These are phyloP conservation scores for Callocephalon fimbriatum DNA, from an alignment of 2,113 vertebrate genomes.

Conservation along the genomic window DNA sequence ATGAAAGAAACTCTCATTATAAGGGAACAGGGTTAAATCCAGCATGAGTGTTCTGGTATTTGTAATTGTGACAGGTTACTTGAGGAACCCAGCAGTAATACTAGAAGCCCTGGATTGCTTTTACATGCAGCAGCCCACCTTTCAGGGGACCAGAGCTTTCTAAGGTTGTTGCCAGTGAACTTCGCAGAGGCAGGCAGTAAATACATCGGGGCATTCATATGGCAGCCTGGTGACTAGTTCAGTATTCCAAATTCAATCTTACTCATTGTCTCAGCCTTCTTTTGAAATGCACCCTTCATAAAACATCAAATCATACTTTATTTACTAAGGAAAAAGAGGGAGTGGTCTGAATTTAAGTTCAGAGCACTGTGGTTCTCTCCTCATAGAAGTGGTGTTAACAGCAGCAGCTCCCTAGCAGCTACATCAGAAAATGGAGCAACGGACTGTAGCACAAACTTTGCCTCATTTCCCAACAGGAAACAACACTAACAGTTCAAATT, in stretches of 20 bases:
- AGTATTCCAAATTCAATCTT: background rate
- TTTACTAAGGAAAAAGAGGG: background rate
- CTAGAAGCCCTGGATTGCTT: background rate
- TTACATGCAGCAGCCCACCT: background rate
- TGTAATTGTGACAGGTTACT: background rate
- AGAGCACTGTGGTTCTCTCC: background rate
- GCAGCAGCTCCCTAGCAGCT: background rate
- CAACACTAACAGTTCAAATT: background rate
- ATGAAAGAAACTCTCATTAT: background rate
- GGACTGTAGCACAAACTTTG: background rate
- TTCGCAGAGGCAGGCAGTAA: background rate
- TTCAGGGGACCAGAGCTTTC: background rate
- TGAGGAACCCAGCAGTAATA: background rate
- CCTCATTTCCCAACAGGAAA: background rate
- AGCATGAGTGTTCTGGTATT: background rate
- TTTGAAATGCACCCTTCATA: background rate
- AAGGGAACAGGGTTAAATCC: background rate
- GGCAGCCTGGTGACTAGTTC: background rate
- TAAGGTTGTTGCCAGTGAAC: background rate
- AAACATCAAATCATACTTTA: background rate
- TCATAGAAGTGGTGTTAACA: background rate
- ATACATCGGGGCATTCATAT: fast-evolving
- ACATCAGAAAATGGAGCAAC: background rate
- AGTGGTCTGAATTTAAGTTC: background rate
- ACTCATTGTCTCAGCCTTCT: background rate